Evolutionary conservation across 2,113 vertebrate species (phyloP).

Genomic region (Motacilla tschutschensis): DNA sequence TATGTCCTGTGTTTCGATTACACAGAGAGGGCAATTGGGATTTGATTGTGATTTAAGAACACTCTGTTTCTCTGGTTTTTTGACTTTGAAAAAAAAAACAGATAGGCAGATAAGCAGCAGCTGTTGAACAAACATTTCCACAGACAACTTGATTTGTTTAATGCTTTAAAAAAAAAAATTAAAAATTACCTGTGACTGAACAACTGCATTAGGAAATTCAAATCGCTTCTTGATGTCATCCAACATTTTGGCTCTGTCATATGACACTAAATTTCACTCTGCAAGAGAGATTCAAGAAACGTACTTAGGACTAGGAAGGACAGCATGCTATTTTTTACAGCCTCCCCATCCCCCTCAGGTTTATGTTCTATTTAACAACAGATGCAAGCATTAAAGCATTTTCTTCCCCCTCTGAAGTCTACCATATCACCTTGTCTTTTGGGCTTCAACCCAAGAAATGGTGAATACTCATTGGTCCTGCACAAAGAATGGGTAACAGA

Average conservation of each 20-base stretch:
- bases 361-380: background rate
- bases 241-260: constrained; percentile 69
- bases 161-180: background rate
- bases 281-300: constrained; percentile 37
- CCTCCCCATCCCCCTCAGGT: rapidly evolving
- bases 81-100: background rate
- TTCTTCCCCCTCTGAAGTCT: background rate
- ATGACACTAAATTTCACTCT: constrained; percentile 32
- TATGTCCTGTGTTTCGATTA: background rate
- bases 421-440: background rate
- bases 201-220: constrained; percentile 87
- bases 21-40: background rate
- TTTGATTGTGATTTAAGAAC: background rate
- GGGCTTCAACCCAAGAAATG: background rate
- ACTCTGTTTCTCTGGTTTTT: background rate
- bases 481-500: background rate
- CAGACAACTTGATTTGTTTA: background rate
- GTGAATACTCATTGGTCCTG: background rate
- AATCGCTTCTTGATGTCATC: constrained; percentile 86
- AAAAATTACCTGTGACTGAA: constrained; percentile 88
- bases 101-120: background rate
- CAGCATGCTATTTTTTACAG: background rate
- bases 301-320: background rate
- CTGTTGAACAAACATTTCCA: background rate
- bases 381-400: background rate